Percentiles rank a stretch among this genome's conserved stretches.
These are phyloP conservation scores for Poeciliopsis prolifica DNA, from an alignment of 2,113 vertebrate genomes.

Conservation along the genomic window DNA sequence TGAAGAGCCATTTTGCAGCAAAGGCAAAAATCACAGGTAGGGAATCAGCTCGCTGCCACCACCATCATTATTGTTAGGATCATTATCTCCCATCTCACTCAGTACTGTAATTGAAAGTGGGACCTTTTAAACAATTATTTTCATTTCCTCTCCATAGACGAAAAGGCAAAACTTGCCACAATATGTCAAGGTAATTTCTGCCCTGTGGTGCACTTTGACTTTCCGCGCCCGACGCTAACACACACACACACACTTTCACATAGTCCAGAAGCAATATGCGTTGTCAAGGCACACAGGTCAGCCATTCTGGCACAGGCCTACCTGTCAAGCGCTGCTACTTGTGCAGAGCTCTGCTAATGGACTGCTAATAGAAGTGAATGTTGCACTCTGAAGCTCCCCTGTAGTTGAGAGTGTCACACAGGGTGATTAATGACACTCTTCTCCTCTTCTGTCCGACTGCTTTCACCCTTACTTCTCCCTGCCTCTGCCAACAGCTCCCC, in stretches of 20 bases:
- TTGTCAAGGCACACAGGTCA: slow-evolving; percentile 63
- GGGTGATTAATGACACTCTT: slow-evolving; percentile 80
- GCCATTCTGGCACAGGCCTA: slow-evolving; percentile 60
- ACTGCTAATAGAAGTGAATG: slow-evolving; percentile 80
- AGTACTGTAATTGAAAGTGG: slow-evolving; percentile 25
- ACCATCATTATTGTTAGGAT: slow-evolving; percentile 44
- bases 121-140: slow-evolving; percentile 65
- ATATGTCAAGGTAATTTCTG: slow-evolving; percentile 30
- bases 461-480: slow-evolving; percentile 31
- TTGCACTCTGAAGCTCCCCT: slow-evolving; percentile 73
- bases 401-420: slow-evolving; percentile 72
- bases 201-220: slow-evolving; percentile 45
- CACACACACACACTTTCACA: slow-evolving; percentile 2
- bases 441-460: slow-evolving; percentile 59
- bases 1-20: slow-evolving; percentile 67
- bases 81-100: slow-evolving; percentile 53
- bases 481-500: slow-evolving; percentile 23
- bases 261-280: slow-evolving; percentile 41
- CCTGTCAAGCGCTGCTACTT: slow-evolving; percentile 76
- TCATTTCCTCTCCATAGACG: slow-evolving; percentile 41
- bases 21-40: slow-evolving; percentile 59
- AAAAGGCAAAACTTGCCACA: slow-evolving; percentile 42
- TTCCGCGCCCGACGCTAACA: not conserved
- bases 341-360: slow-evolving; percentile 82
- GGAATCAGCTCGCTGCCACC: slow-evolving; percentile 59